A percentile compares a stretch with the other conserved stretches of the same genome.
These are phyloP conservation scores for Perognathus longimembris DNA, from an alignment of 2,113 vertebrate species.

Conservation along the genomic window DNA sequence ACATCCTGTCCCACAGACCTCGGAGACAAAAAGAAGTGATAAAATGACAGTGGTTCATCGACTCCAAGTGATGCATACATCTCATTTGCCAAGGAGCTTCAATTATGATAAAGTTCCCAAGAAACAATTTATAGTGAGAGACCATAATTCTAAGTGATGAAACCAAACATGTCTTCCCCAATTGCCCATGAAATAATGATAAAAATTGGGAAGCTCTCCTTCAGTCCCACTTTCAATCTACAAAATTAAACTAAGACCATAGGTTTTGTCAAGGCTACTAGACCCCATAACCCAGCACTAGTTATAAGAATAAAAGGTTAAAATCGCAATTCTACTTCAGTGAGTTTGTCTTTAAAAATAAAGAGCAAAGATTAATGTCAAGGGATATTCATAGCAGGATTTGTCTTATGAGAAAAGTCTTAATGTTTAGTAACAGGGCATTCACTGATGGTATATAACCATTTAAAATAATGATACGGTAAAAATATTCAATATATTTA, in stretches of 20 bases:
- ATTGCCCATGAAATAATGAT: not conserved
- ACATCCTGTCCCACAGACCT: constrained; percentile 4
- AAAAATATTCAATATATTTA: too few species aligned
- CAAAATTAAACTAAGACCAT: not conserved
- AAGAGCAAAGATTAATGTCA: constrained; percentile 18
- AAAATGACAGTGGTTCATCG: not conserved
- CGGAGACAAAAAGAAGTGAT: not conserved
- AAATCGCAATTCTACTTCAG: not conserved
- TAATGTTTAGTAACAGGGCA: not conserved
- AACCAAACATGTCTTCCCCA: not conserved
- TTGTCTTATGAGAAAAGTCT: constrained; percentile 29
- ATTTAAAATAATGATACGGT: not conserved
- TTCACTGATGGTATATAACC: not conserved
- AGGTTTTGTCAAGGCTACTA: not conserved
- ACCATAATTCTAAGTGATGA: constrained; percentile 11
- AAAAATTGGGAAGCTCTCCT: not conserved
- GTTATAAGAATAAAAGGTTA: constrained; percentile 25
- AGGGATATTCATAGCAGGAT: not conserved
- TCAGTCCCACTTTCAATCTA: not conserved
- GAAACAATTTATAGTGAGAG: constrained; percentile 2
- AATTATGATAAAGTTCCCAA: not conserved
- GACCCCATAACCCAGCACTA: not conserved
- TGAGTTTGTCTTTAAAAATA: constrained; percentile 16
- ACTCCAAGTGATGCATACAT: not conserved
- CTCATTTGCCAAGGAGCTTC: not conserved